Conservation (phyloP, 2,888 invertebrate genomes). For the Hemaris fuciformis region DNA sequence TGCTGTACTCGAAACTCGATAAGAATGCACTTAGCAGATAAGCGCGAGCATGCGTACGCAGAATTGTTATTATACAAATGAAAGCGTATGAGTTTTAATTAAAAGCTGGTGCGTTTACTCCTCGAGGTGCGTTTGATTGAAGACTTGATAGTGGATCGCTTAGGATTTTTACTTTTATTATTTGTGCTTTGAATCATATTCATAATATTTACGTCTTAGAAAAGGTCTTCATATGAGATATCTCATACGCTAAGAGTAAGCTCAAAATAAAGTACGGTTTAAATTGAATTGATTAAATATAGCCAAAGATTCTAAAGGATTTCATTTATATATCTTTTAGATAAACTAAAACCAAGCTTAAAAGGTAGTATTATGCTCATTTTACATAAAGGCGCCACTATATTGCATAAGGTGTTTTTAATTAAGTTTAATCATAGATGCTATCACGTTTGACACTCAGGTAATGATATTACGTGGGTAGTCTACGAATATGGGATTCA, state of each 20-base stretch:
- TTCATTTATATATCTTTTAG: no score
- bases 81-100: background rate
- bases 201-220: background rate
- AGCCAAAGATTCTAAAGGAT: no score
- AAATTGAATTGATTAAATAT: no score
- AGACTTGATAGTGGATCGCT: background rate
- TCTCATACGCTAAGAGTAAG: no score
- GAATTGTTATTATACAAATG: slow-evolving; percentile 20
- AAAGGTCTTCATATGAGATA: no score
- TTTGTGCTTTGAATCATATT: background rate
- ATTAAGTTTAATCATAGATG: background rate
- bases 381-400: background rate
- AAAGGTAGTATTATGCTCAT: background rate
- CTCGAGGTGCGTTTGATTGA: background rate
- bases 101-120: background rate
- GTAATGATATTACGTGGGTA: background rate
- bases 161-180: background rate
- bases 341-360: no score
- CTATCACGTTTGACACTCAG: background rate
- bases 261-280: no score
- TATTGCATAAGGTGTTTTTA: background rate
- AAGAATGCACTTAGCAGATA: slow-evolving; percentile 57
- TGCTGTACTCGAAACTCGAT: slow-evolving; percentile 35
- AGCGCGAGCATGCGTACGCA: slow-evolving; percentile 15
- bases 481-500: background rate